phyloP scores from a whole-genome alignment of 2,888 invertebrate genomes.

The Bruchidius siliquastri region DNA sequence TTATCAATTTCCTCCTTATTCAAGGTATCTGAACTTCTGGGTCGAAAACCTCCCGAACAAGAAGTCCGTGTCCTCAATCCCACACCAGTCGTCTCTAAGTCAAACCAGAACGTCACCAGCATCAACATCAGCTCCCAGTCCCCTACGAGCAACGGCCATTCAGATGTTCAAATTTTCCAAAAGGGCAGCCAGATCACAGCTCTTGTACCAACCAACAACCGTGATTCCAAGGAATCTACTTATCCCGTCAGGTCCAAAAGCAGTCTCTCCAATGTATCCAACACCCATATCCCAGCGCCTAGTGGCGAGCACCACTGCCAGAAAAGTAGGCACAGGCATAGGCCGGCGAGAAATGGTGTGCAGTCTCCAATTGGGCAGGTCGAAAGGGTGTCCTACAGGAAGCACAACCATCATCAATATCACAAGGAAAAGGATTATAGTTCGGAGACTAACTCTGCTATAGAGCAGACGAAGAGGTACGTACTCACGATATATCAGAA shows the following conservation, averaged over 20 bases:
- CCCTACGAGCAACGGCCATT: constrained; percentile 18
- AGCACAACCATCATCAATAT: constrained; percentile 39
- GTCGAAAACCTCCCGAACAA: constrained; percentile 38
- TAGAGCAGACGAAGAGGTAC: constrained; percentile 43
- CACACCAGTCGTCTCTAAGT: constrained; percentile 46
- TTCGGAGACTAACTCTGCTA: constrained; percentile 57
- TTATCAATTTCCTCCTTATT: too few relatives aligned
- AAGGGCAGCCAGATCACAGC: constrained; percentile 77
- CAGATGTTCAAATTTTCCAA: constrained; percentile 61
- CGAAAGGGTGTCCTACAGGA: constrained; percentile 32
- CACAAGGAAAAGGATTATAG: constrained; percentile 51
- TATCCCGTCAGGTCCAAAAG: constrained; percentile 51
- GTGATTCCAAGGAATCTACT: constrained; percentile 41
- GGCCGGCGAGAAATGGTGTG: constrained; percentile 35
- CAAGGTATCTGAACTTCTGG: constrained; percentile 50
- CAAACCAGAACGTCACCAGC: constrained; percentile 63
- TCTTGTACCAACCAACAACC: constrained; percentile 61
- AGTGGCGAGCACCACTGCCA: constrained; percentile 32
- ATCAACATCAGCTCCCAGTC: constrained; percentile 64
- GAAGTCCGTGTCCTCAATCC: constrained; percentile 35
- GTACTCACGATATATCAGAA: too few relatives aligned
- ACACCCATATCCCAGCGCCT: constrained; percentile 48
- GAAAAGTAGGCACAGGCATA: constrained; percentile 37
- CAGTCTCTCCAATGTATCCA: constrained; percentile 54
- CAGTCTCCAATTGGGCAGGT: constrained; percentile 42